Conservation (phyloP, 2,888 invertebrate species). For the Meandrusa payeni region DNA sequence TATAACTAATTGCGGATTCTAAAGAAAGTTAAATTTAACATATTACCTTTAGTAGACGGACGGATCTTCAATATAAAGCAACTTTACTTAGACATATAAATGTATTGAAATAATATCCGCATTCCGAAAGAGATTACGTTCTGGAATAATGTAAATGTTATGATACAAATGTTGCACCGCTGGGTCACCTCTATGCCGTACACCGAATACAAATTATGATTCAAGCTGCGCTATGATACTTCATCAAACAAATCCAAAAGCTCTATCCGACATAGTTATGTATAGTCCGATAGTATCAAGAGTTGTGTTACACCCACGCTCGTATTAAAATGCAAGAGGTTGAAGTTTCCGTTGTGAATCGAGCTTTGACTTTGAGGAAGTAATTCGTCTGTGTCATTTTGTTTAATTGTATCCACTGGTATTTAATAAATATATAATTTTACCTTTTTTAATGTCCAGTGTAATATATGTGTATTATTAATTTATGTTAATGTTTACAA, state of each 20-base stretch:
- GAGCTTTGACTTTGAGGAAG: slow-evolving; percentile 45
- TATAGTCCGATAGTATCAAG: slow-evolving; percentile 17
- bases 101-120: slow-evolving; percentile 7
- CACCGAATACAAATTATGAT: slow-evolving; percentile 20
- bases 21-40: too few species aligned
- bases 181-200: slow-evolving; percentile 14
- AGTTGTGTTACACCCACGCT: slow-evolving; percentile 22
- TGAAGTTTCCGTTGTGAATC: slow-evolving; percentile 40
- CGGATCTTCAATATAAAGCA: too few species aligned
- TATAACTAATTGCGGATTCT: too few species aligned
- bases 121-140: slow-evolving; percentile 3
- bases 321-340: slow-evolving; percentile 26
- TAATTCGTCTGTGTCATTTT: slow-evolving; percentile 71
- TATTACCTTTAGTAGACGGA: too few species aligned
- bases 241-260: slow-evolving; percentile 23
- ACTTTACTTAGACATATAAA: too few species aligned
- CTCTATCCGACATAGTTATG: slow-evolving; percentile 19
- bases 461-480: too few species aligned
- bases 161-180: slow-evolving; percentile 14
- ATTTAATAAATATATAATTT: not conserved
- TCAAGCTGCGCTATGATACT: slow-evolving; percentile 16
- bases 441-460: too few species aligned
- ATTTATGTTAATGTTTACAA: too few species aligned
- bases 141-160: slow-evolving; percentile 15
- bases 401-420: slow-evolving; percentile 39